These are phyloP conservation scores for Rhorus exstirpatorius DNA, from an alignment of 2,888 invertebrate genomes.

Conservation along the genomic window DNA sequence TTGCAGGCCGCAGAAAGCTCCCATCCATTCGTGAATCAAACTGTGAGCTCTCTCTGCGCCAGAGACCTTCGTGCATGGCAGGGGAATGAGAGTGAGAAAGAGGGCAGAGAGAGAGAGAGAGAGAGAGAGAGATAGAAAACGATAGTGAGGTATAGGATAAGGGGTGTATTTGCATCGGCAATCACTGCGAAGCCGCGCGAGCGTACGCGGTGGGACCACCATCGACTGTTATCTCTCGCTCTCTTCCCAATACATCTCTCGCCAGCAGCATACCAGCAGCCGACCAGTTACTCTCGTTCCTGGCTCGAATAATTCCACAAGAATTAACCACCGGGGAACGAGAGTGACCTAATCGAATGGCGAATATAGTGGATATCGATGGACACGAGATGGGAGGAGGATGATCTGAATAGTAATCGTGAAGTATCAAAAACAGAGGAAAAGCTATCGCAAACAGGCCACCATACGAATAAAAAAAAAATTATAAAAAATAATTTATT, in stretches of 20 bases:
- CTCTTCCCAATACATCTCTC: slow-evolving; percentile 29
- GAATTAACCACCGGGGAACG: slow-evolving; percentile 64
- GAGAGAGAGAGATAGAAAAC: slow-evolving; percentile 70
- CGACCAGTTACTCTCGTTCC: slow-evolving; percentile 49
- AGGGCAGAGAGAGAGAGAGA: slow-evolving; percentile 55
- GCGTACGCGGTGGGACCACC: slow-evolving; percentile 78
- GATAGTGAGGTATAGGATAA: slow-evolving; percentile 66
- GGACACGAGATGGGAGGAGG: slow-evolving; percentile 17
- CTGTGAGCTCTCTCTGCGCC: slow-evolving; percentile 73
- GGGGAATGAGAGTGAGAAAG: slow-evolving; percentile 56
- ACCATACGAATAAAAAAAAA: slow-evolving; percentile 18
- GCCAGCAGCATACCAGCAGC: slow-evolving; percentile 2
- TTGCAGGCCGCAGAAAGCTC: slow-evolving; percentile 83
- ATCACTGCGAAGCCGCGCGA: slow-evolving; percentile 80
- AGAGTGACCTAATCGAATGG: slow-evolving; percentile 60
- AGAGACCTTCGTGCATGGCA: slow-evolving; percentile 68
- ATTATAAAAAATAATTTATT: background rate
- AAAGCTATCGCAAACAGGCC: background rate
- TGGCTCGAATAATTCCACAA: slow-evolving; percentile 66
- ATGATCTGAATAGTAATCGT: background rate
- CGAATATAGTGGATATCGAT: slow-evolving; percentile 41
- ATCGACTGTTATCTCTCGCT: slow-evolving; percentile 68
- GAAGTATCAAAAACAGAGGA: slow-evolving; percentile 23
- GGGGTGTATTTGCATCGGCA: slow-evolving; percentile 84
- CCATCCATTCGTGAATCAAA: slow-evolving; percentile 77